These are phyloP conservation scores for Oikopleura albicans DNA, from an alignment of 23 tunicate species.

Conservation along the genomic window DNA sequence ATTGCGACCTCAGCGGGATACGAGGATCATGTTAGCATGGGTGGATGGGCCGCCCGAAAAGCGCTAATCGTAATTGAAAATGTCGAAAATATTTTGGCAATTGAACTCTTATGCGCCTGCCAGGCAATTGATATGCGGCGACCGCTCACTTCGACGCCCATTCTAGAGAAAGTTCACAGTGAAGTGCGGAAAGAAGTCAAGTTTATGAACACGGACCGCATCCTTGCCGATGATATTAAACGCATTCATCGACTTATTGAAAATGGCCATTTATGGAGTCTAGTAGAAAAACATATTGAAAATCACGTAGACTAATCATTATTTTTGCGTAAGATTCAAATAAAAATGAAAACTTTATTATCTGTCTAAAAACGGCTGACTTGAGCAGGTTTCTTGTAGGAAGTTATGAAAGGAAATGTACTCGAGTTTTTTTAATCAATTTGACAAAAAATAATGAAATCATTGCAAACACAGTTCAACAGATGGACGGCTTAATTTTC, in stretches of 20 bases:
- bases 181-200: conserved; percentile 33
- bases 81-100: conserved; percentile 64
- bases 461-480: too few relatives aligned
- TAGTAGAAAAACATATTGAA: neutral
- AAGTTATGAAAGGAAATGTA: too few relatives aligned
- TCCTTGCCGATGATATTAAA: conserved; percentile 46
- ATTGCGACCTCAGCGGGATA: conserved; percentile 83
- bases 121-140: conserved; percentile 78
- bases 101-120: conserved; percentile 83
- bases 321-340: too few relatives aligned
- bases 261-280: neutral
- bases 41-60: conserved; percentile 92
- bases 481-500: too few relatives aligned
- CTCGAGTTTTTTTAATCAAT: too few relatives aligned
- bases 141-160: conserved; percentile 48
- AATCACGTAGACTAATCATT: neutral
- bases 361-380: too few relatives aligned
- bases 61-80: conserved; percentile 51
- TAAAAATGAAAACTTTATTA: too few relatives aligned
- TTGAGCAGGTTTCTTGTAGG: too few relatives aligned
- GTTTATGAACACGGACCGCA: conserved; percentile 46
- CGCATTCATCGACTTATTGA: conserved; percentile 17
- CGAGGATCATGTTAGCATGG: conserved; percentile 96
- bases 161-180: conserved; percentile 52
- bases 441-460: too few relatives aligned